phyloP scores from a whole-genome alignment of 2,888 invertebrate genomes.

The Caenorhabditis zanzibari region DNA sequence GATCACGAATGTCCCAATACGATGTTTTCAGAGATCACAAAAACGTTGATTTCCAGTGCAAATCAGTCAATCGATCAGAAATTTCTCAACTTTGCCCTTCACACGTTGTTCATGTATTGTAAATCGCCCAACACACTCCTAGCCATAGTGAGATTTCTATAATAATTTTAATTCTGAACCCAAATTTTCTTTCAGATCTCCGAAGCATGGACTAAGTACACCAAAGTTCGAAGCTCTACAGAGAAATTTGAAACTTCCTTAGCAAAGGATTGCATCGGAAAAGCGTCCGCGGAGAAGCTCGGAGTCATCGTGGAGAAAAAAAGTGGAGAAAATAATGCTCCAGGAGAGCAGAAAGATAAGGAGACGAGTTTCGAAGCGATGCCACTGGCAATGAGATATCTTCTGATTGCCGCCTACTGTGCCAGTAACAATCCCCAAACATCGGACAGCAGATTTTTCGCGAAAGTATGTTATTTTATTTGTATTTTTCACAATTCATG shows the following conservation, averaged over 20 bases:
- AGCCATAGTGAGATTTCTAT: conserved; percentile 27
- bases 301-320: too few species aligned
- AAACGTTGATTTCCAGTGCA: conserved; percentile 28
- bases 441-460: conserved; percentile 58
- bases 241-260: conserved; percentile 31
- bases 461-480: conserved; percentile 60
- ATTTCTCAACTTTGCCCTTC: conserved; percentile 42
- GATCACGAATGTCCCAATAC: too few species aligned
- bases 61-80: conserved; percentile 36
- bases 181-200: conserved; percentile 46
- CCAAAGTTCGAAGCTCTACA: neutral
- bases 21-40: conserved; percentile 36
- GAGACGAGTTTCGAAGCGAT: conserved; percentile 54
- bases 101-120: conserved; percentile 32
- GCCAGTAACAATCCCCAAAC: conserved; percentile 61
- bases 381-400: conserved; percentile 63
- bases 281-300: conserved; percentile 40
- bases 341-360: neutral
- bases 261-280: conserved; percentile 36
- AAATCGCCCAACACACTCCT: conserved; percentile 59
- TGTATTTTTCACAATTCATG: too few species aligned
- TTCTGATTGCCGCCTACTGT: conserved; percentile 59
- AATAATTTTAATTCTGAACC: neutral
- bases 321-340: conserved; percentile 2
- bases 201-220: conserved; percentile 44